Conservation (phyloP, 2,888 invertebrate species). For the Aphidoletes aphidimyza region DNA sequence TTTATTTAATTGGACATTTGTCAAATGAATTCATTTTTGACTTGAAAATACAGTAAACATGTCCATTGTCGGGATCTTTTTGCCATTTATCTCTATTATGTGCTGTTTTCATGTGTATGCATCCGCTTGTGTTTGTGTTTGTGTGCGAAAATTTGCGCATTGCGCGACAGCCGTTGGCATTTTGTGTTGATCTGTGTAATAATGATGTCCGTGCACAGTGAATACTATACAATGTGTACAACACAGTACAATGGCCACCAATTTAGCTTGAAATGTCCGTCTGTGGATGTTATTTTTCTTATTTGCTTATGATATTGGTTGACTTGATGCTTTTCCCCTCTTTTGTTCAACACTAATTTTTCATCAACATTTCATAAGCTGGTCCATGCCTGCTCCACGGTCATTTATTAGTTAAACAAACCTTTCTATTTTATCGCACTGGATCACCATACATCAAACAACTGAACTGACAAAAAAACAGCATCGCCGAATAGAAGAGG, state of each 20-base stretch:
- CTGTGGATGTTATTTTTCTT: neutral
- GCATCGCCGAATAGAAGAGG: neutral
- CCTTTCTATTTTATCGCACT: slow-evolving; percentile 32
- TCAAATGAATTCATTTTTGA: neutral
- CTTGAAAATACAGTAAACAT: neutral
- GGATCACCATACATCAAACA: slow-evolving; percentile 30
- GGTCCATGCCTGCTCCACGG: slow-evolving; percentile 1
- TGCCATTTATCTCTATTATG: slow-evolving; percentile 31
- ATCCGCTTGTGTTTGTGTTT: neutral
- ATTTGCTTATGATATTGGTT: neutral
- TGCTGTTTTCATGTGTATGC: neutral
- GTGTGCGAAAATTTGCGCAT: slow-evolving; percentile 22
- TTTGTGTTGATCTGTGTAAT: neutral
- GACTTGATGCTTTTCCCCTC: neutral
- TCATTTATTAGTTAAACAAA: slow-evolving; percentile 20
- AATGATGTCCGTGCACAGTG: slow-evolving; percentile 15
- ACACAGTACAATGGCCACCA: no score
- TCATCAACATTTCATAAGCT: slow-evolving; percentile 21
- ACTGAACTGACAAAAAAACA: neutral
- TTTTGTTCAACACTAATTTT: slow-evolving; percentile 4
- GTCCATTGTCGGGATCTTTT: neutral
- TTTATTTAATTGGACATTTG: slow-evolving; percentile 44
- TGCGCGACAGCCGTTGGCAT: neutral
- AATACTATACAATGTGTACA: no score
- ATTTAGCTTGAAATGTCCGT: no score